Percentiles rank a stretch among this genome's conserved stretches.
These are phyloP conservation scores for Cheilosia impressa DNA, from an alignment of 2,888 invertebrate genomes.

Conservation along the genomic window DNA sequence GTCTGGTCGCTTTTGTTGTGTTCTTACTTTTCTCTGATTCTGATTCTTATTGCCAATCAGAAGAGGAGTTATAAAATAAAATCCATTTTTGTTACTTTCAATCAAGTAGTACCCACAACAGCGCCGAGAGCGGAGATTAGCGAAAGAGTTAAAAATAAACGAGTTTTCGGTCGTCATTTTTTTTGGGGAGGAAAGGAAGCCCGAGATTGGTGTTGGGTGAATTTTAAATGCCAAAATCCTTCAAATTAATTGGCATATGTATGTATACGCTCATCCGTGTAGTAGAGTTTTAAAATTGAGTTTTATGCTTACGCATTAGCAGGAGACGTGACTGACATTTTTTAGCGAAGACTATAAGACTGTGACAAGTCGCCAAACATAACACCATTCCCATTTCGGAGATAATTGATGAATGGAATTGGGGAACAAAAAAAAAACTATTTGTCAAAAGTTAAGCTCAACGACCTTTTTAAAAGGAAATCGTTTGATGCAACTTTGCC, in stretches of 20 bases:
- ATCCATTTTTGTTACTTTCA: background rate
- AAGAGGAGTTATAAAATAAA: background rate
- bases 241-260: conserved; percentile 29
- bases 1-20: conserved; percentile 9
- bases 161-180: background rate
- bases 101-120: background rate
- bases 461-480: no score
- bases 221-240: conserved; percentile 31
- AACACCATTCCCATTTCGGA: no score
- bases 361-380: no score
- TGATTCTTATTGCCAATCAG: background rate
- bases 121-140: conserved; percentile 10
- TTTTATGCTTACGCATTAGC: conserved; percentile 14
- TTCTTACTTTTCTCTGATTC: background rate
- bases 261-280: conserved; percentile 7
- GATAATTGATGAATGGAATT: background rate
- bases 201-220: conserved; percentile 22
- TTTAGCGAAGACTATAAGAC: background rate
- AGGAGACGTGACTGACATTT: conserved; percentile 21
- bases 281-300: background rate
- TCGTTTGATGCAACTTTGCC: no score
- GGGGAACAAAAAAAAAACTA: no score
- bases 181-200: conserved; percentile 16
- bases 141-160: conserved; percentile 20
- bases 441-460: no score